These are phyloP conservation scores for Aricia artaxerxes DNA, from an alignment of 2,888 invertebrate genomes.

Conservation along the genomic window DNA sequence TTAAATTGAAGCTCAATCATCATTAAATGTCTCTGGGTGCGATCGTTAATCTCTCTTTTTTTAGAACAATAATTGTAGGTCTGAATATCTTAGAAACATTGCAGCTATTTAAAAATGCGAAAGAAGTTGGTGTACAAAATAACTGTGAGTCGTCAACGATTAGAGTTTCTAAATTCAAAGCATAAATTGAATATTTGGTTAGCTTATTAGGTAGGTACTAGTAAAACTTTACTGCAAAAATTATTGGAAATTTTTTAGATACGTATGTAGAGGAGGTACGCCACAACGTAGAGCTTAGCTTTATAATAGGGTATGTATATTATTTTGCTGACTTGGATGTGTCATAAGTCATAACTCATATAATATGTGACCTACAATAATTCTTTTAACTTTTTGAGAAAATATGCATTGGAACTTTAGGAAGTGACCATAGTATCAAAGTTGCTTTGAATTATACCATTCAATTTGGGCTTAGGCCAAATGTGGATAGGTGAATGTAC, in stretches of 20 bases:
- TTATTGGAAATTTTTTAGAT: background rate
- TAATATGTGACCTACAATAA: background rate
- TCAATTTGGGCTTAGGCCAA: conserved; percentile 22
- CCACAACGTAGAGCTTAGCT: background rate
- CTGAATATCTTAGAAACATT: background rate
- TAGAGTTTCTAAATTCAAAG: too few species aligned
- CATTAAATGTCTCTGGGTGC: too few species aligned
- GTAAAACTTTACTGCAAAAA: too few species aligned
- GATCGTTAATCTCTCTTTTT: too few species aligned
- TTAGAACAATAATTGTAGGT: too few species aligned
- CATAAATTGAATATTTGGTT: too few species aligned
- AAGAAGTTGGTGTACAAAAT: background rate
- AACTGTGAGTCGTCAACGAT: too few species aligned
- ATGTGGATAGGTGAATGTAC: conserved; percentile 12
- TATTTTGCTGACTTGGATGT: background rate
- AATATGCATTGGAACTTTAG: background rate
- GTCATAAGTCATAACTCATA: background rate
- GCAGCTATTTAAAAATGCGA: too few species aligned
- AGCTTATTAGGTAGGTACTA: too few species aligned
- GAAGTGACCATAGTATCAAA: conserved; percentile 22
- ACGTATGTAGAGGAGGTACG: background rate
- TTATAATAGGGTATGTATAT: too few species aligned
- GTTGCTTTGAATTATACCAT: conserved; percentile 14
- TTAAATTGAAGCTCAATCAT: too few species aligned
- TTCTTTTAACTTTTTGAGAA: background rate